Evolutionary conservation across 1,140 invertebrate species (phyloP).

Genomic region (Druon quercuslanigerum): DNA sequence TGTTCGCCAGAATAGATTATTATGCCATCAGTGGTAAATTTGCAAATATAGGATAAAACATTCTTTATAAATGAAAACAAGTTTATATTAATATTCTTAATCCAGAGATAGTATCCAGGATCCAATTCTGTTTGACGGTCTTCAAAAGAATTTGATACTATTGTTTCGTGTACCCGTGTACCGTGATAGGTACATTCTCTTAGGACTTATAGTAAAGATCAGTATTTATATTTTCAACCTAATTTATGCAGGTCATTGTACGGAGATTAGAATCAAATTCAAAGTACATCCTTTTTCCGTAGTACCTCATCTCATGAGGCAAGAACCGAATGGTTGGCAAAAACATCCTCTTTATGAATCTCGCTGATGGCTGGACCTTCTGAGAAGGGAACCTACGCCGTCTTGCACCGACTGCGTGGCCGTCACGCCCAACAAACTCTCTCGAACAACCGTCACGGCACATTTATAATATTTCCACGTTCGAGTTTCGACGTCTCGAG

Average conservation of each 20-base stretch:
- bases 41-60: too few species aligned
- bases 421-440: conserved; percentile 73
- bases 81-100: too few species aligned
- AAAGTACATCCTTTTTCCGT: conserved; percentile 4
- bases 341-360: conserved; percentile 60
- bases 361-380: conserved; percentile 59
- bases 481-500: conserved; percentile 67
- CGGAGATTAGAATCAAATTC: conserved; percentile 18
- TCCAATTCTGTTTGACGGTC: too few species aligned
- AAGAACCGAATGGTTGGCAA: conserved; percentile 60
- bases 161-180: too few species aligned
- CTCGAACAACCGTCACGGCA: conserved; percentile 66
- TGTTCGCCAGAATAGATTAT: too few species aligned
- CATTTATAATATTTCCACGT: conserved; percentile 75
- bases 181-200: too few species aligned
- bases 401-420: conserved; percentile 51
- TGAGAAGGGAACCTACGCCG: conserved; percentile 65
- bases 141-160: too few species aligned
- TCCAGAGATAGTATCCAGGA: too few species aligned
- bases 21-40: too few species aligned
- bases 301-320: conserved; percentile 52
- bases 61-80: too few species aligned
- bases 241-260: background rate
- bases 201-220: too few species aligned
- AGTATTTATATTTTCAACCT: too few species aligned